These are phyloP conservation scores for Ptiloglossa arizonensis DNA, from an alignment of 1,140 invertebrate species.

Conservation along the genomic window DNA sequence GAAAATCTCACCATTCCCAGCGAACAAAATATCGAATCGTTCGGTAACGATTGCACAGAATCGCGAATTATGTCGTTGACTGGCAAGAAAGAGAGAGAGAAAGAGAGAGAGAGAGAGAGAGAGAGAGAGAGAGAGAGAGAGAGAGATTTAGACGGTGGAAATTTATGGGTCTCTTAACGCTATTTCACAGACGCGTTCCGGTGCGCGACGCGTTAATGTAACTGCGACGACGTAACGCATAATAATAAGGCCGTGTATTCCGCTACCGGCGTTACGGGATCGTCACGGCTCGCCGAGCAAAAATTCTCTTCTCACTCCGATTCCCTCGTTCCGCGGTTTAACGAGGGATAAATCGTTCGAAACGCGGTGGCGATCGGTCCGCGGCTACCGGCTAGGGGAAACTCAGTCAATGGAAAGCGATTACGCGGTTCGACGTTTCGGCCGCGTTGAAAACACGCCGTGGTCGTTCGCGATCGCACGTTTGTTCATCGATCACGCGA, in stretches of 20 bases:
- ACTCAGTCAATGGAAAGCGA: conserved; percentile 51
- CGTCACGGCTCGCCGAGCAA: conserved; percentile 58
- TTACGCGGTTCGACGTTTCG: conserved; percentile 47
- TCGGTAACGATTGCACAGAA: conserved; percentile 3
- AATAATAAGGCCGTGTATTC: conserved; percentile 49
- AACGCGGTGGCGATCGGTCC: background rate
- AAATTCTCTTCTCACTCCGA: conserved; percentile 45
- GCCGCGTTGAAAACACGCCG: background rate
- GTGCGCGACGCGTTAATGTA: conserved; percentile 45
- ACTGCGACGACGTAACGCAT: conserved; percentile 45
- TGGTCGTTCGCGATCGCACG: background rate
- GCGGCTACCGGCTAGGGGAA: background rate
- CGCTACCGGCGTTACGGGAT: conserved; percentile 61
- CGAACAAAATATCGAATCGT: too few relatives aligned
- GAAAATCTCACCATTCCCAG: too few relatives aligned
- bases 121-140: background rate
- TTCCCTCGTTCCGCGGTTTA: conserved; percentile 16
- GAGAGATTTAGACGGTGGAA: too few relatives aligned
- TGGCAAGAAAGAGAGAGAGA: background rate
- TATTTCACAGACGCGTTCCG: conserved; percentile 33
- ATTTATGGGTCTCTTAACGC: conserved; percentile 6
- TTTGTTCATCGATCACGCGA: background rate
- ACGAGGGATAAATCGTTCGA: conserved; percentile 40
- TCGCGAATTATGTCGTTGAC: background rate
- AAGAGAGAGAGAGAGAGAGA: background rate